phyloP scores from a whole-genome alignment of 2,113 vertebrate species.

The Gymnarchus niloticus region DNA sequence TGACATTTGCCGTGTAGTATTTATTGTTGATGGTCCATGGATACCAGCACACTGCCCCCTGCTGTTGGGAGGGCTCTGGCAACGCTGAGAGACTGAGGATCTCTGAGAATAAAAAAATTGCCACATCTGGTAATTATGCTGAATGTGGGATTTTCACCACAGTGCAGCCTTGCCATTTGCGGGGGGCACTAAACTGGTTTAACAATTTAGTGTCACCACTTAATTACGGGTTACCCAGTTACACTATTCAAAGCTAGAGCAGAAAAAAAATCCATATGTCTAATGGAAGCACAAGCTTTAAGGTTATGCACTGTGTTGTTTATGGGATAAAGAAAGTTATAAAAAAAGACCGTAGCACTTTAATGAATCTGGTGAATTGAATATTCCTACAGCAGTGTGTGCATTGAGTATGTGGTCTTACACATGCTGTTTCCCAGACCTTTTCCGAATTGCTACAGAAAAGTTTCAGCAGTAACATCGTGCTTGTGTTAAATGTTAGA shows the following conservation, averaged over 20 bases:
- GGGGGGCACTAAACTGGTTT: too few species aligned
- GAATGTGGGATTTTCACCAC: not conserved
- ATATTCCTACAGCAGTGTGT: not conserved
- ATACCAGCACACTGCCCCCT: conserved; percentile 72
- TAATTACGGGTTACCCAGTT: not conserved
- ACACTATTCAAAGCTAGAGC: too few species aligned
- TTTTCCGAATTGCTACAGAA: not conserved
- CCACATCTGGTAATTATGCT: not conserved
- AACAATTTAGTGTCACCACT: not conserved
- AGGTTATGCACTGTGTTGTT: not conserved
- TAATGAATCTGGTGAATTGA: not conserved
- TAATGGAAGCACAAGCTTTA: not conserved
- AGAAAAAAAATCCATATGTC: not conserved
- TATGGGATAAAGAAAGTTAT: not conserved
- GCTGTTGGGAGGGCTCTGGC: conserved; percentile 54
- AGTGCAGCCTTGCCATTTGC: not conserved
- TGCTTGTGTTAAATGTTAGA: conserved; percentile 5
- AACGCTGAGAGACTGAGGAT: conserved; percentile 72
- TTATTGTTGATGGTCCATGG: conserved; percentile 98
- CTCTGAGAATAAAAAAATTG: conserved; percentile 57
- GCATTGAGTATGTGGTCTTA: not conserved
- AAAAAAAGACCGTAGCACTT: not conserved
- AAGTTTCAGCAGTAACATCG: not conserved
- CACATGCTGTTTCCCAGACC: not conserved
- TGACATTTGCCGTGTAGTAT: conserved; percentile 87